These are phyloP conservation scores for Stegana nigrithorax DNA, from an alignment of 2,888 invertebrate species.

Conservation along the genomic window DNA sequence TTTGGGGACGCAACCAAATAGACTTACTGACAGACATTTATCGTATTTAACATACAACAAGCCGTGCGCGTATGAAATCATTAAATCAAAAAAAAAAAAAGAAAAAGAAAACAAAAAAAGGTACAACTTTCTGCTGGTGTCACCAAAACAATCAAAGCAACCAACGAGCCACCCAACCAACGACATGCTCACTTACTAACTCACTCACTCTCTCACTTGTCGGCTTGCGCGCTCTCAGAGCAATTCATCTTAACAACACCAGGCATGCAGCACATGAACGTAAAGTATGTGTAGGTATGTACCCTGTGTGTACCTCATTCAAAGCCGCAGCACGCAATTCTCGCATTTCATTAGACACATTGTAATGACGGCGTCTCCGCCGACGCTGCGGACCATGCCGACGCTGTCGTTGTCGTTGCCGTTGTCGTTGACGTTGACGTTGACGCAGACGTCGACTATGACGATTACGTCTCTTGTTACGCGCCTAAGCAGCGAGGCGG, in stretches of 20 bases:
- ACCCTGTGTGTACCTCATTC: background rate
- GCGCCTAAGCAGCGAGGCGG: background rate
- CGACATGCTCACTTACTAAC: background rate
- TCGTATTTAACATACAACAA: slow-evolving; percentile 57
- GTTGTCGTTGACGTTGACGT: background rate
- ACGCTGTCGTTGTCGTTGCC: slow-evolving; percentile 13
- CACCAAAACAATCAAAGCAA: slow-evolving; percentile 44
- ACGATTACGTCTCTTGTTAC: background rate
- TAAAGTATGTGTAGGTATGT: background rate
- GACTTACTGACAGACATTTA: slow-evolving; percentile 48
- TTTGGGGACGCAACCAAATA: background rate
- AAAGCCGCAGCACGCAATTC: slow-evolving; percentile 57
- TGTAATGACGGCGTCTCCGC: slow-evolving; percentile 54
- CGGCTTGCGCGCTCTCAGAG: too few relatives aligned
- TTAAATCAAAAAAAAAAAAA: slow-evolving; percentile 46
- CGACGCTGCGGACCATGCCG: background rate
- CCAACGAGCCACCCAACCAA: background rate
- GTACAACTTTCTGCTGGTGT: slow-evolving; percentile 57
- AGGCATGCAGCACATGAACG: background rate
- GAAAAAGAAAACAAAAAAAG: slow-evolving; percentile 12
- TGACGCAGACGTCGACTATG: background rate
- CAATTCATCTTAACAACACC: too few relatives aligned
- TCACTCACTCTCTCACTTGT: background rate
- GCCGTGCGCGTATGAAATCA: slow-evolving; percentile 50
- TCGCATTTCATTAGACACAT: slow-evolving; percentile 63